These are phyloP conservation scores for Odontomachus brunneus DNA, from an alignment of 1,140 invertebrate genomes.

Conservation along the genomic window DNA sequence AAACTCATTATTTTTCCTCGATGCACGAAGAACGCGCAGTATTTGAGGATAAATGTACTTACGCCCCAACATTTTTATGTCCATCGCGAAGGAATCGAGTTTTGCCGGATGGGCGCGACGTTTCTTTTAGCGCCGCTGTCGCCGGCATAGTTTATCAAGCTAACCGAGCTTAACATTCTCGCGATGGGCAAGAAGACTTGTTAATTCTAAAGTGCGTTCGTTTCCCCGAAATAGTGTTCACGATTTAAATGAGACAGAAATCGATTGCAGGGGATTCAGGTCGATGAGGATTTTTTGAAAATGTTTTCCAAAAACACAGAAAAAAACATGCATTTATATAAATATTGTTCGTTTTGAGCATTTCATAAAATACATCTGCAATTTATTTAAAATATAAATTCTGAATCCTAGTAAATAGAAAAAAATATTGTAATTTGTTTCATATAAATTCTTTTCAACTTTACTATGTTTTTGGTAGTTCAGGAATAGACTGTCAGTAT, in stretches of 20 bases:
- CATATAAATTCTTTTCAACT: no score
- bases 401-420: no score
- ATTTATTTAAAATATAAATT: no score
- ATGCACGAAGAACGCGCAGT: not conserved
- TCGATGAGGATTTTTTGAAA: no score
- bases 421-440: no score
- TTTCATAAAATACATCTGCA: no score
- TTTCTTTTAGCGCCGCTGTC: not conserved
- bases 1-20: constrained; percentile 22
- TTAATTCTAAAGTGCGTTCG: not conserved
- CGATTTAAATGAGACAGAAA: not conserved
- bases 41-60: not conserved
- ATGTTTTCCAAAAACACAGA: no score
- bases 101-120: not conserved
- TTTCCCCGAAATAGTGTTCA: not conserved
- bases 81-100: not conserved
- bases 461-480: no score
- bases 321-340: no score
- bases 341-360: no score
- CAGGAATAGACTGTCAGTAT: no score
- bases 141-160: constrained; percentile 1
- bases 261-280: not conserved
- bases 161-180: constrained; percentile 16
- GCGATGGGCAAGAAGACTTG: not conserved
- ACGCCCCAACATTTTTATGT: not conserved